Evolutionary conservation across 2,888 invertebrate genomes (phyloP), one percentile per base, ranked within the genome.

Genomic region (Caenorhabditis japonica): DNA sequence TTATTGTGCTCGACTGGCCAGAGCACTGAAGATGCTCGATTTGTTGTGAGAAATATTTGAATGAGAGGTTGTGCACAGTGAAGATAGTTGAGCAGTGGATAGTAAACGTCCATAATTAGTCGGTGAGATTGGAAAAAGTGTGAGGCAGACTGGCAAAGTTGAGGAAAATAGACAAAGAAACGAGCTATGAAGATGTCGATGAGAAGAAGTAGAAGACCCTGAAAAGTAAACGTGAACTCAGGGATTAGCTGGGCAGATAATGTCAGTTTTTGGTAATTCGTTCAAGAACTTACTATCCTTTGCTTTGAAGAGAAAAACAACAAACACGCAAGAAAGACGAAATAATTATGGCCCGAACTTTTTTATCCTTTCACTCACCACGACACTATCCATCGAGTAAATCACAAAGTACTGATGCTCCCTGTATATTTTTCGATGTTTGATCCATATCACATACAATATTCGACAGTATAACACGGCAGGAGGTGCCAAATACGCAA

Each of bases 371-470:
- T n/a, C n/a, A 53, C 66, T 49, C 34, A 66, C 66, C 56, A 58
- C 66, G 0, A 46, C 27, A 53, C 53, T 8, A 46, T 62, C 62
- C 25, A 56, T 36, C 17, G 66, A 66, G 21, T 66, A 66, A 17
- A 66, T 66, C 10, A 51, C 56, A 27, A 66, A 66, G 30, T 56
- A 66, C 38, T 66, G 66, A 43, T 66, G 66, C n/a, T 36, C 23
- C 17, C 43, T 36, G 34, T 66, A 66, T 4, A 49, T 17, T 10
- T 41, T 66, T n/a, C 36, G 25, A 34, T 66, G 19, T 19, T 56
- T 56, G 5, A 5, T 19, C 66, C 66, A 66, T 15, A 66, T 66
- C n/a, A 66, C 51, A 36, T 56, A 51, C 36, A 66, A 21, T 34
- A 66, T 66, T 25, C 56, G 30, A n/a, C 17, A 15, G 33, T 66